Conservation (phyloP, 92 coral and sea anemone genomes). For the Epizoanthus rinbou region DNA sequence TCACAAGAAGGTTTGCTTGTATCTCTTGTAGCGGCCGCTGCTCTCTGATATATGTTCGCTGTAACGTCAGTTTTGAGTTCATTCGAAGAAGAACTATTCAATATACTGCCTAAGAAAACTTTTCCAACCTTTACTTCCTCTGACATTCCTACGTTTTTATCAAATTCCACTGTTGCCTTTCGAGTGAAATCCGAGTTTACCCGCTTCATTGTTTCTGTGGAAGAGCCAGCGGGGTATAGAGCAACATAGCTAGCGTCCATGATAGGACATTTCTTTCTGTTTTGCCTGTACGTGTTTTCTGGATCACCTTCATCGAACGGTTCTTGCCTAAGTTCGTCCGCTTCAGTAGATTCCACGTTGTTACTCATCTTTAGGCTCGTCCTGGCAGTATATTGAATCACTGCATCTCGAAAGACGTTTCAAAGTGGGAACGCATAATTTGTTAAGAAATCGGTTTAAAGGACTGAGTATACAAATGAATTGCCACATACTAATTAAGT, state of each 20-base stretch:
- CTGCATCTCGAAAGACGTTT: too few species aligned
- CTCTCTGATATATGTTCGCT: background rate
- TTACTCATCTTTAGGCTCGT: background rate
- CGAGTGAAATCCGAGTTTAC: slow-evolving; percentile 33
- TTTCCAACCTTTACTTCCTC: slow-evolving; percentile 5
- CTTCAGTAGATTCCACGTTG: background rate
- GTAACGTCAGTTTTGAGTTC: background rate
- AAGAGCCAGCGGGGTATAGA: slow-evolving; percentile 9
- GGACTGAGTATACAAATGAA: too few species aligned
- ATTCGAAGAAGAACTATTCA: background rate
- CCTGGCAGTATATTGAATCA: too few species aligned
- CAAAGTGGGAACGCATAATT: too few species aligned
- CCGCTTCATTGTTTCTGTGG: slow-evolving; percentile 30
- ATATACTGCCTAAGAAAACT: slow-evolving; percentile 3
- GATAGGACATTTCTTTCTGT: slow-evolving; percentile 18
- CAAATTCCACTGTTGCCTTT: slow-evolving; percentile 1
- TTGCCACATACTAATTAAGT: too few species aligned
- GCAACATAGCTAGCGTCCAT: slow-evolving; percentile 41
- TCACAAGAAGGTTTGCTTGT: background rate
- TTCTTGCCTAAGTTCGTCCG: background rate
- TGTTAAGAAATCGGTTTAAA: too few species aligned
- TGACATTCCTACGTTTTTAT: slow-evolving; percentile 25
- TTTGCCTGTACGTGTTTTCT: slow-evolving; percentile 7
- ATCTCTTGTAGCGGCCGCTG: background rate
- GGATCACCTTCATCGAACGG: slow-evolving; percentile 6